Conservation (phyloP, 2,113 vertebrate genomes). For the Elephas maximus region DNA sequence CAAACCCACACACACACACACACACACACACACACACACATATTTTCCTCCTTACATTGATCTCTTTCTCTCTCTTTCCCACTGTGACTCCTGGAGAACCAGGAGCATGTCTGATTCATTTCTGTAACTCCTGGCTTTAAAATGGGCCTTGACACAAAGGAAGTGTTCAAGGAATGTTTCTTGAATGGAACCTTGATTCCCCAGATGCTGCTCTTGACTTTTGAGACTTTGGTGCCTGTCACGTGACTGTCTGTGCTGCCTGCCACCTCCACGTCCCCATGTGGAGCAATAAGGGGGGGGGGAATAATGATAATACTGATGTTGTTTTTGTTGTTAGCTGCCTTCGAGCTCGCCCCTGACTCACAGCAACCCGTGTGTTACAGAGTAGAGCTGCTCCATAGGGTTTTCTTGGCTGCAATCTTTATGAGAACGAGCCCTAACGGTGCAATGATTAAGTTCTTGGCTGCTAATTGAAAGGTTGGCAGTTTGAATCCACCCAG, state of each 20-base stretch:
- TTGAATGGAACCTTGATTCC: neutral
- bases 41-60: neutral
- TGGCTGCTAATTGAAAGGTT: no score
- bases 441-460: no score
- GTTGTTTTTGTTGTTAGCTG: no score
- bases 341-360: neutral
- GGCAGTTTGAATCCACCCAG: no score
- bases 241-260: fast-evolving
- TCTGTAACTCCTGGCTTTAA: neutral
- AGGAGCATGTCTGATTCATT: neutral
- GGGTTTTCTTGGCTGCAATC: no score
- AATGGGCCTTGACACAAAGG: neutral
- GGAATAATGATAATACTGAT: neutral
- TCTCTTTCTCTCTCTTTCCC: neutral
- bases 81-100: neutral
- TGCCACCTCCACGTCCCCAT: fast-evolving
- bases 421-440: no score
- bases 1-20: no score
- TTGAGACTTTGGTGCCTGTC: neutral
- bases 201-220: neutral
- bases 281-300: neutral
- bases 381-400: neutral
- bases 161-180: neutral
- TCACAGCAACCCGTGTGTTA: neutral
- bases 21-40: no score